Base-by-base conservation (phyloP, 2,113 vertebrate genomes). In the Sinocyclocheilus maitianheensis region DNA sequence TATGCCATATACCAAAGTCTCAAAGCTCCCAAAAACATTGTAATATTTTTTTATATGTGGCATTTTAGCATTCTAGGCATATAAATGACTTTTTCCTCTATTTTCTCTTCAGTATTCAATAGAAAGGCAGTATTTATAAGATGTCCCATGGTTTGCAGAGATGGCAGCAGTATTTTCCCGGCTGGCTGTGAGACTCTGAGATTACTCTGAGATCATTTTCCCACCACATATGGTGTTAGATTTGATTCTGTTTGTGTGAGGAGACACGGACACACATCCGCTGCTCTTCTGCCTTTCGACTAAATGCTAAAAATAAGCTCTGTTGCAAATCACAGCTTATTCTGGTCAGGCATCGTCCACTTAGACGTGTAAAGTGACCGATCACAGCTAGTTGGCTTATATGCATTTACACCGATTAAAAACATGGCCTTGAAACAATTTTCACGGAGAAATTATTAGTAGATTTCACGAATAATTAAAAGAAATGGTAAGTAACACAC, bases 121-220 rank as follows among this genome's bases (percentile, higher is more conserved):
- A 20, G 55, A 60, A 22, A 22, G 3, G 0, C 58, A 22, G 20
- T 0, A 1, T 60, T 60, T 22, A 60, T 22, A 60, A 60, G 20
- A 22, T 1, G 58, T 60, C 18, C 3, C 9, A 9, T 60, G 63
- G n/a, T 65, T 65, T 65, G 10, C 63, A 1, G 63, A 10, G 63
- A 14, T 53, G 24, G 24, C 40, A 46, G 72, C 72, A 40, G 34
- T 74, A 46, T 74, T 22, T 74, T 12, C 11, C 76, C 9, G 24
- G 46, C 74, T 2, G 26, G 46, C 46, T 53, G 76, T 51, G 76
- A 77, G 48, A 77, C 34, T 77, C 51, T 77, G 12, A 55, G 75
- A 55, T 77, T 77, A 55, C 48, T 77, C 24, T 55, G 76, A 58
- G 76, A 30, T 78, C 6, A 78, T 78, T 58, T 78, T 78, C 76